phyloP scores from a whole-genome alignment of 2,113 vertebrate species.

The Pelobates fuscus region DNA sequence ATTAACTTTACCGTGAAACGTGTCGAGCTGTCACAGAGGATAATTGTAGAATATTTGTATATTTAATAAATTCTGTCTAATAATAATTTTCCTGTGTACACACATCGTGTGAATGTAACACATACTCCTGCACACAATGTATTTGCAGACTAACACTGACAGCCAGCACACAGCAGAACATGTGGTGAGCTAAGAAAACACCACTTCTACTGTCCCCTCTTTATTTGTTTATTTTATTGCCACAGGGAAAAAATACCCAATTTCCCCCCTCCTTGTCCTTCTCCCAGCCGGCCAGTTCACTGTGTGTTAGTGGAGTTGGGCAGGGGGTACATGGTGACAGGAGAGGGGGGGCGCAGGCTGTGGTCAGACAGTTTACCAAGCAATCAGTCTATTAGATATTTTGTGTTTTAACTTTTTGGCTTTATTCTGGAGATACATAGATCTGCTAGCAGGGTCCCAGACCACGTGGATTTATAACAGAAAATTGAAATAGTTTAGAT shows the following conservation, averaged over 20 bases:
- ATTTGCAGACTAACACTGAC: not conserved
- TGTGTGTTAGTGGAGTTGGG: not conserved
- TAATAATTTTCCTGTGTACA: no score
- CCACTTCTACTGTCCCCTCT: not conserved
- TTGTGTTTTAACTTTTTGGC: not conserved
- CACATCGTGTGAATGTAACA: no score
- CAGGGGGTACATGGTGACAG: not conserved
- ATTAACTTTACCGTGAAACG: no score
- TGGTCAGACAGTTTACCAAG: no score
- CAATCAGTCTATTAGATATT: no score
- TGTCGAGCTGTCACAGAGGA: no score
- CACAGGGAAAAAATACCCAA: not conserved
- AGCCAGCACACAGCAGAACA: not conserved
- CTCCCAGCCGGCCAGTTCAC: not conserved
- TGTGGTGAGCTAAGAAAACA: conserved; percentile 23
- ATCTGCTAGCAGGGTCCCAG: no score
- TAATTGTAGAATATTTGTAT: no score
- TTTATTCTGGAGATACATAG: not conserved
- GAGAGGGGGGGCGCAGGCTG: not conserved
- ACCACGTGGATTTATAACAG: conserved; percentile 12
- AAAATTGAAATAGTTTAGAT: not conserved
- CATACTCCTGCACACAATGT: not conserved
- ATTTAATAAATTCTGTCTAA: no score
- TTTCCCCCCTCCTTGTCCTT: not conserved
- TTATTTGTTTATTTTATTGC: conserved; percentile 28